A percentile compares a stretch with the other conserved stretches of the same genome.
Evolutionary conservation across 2,797 vertebrate species (phyloP).

Genomic region (Sebastes taczanowskii): DNA sequence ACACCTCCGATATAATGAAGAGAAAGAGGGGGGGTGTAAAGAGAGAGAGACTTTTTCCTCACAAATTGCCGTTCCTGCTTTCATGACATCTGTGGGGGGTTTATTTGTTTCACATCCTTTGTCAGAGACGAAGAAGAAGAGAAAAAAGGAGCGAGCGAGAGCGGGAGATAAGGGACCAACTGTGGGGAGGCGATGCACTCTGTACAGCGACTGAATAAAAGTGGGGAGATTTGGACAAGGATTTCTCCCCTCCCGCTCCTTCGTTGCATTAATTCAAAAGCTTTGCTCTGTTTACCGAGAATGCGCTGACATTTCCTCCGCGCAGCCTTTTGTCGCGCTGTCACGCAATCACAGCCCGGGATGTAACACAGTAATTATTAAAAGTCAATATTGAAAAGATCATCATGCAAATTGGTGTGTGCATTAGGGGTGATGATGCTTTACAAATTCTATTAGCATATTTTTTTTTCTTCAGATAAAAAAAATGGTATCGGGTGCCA

Average conservation of each 20-base stretch:
- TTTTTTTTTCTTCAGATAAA: constrained; percentile 4
- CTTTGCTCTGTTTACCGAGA: constrained; percentile 64
- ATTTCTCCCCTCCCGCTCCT: constrained; percentile 43
- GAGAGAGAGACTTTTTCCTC: constrained; percentile 10
- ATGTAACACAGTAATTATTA: constrained; percentile 61
- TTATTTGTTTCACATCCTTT: constrained; percentile 54
- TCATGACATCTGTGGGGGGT: constrained; percentile 25
- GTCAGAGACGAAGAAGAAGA: constrained; percentile 28
- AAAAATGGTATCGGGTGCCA: not conserved
- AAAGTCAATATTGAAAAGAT: constrained; percentile 71
- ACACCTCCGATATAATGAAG: constrained; percentile 22
- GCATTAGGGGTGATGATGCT: constrained; percentile 13
- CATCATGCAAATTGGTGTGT: constrained; percentile 56
- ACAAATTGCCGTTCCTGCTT: constrained; percentile 50
- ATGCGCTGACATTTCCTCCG: constrained; percentile 55
- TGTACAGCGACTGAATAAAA: constrained; percentile 48
- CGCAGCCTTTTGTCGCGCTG: constrained; percentile 45
- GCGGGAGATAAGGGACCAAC: constrained; percentile 56
- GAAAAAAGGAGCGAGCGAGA: constrained; percentile 11
- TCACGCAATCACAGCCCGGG: constrained; percentile 34
- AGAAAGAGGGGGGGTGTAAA: not conserved
- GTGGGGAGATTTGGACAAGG: constrained; percentile 62
- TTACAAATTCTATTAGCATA: constrained; percentile 19
- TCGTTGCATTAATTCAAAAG: constrained; percentile 62
- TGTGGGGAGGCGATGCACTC: constrained; percentile 52